Conservation (phyloP, 2,888 invertebrate species). For the Epistrophella euchroma region DNA sequence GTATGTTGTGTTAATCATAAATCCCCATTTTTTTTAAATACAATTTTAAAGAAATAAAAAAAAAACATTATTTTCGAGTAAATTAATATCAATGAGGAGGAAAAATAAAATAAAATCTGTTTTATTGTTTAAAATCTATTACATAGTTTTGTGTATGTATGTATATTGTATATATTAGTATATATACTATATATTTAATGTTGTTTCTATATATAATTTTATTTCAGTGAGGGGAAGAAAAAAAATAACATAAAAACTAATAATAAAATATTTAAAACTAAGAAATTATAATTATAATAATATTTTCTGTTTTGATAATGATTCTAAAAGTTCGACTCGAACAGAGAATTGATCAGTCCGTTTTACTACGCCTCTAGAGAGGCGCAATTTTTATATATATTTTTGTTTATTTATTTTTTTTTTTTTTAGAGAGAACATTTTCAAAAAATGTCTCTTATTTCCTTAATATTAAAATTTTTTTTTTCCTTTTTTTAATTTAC, state of each 20-base stretch:
- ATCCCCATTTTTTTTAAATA: slow-evolving; percentile 47
- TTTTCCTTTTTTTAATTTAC: slow-evolving; percentile 23
- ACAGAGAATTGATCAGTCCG: slow-evolving; percentile 77
- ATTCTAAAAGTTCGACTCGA: slow-evolving; percentile 76
- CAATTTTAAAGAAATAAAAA: slow-evolving; percentile 29
- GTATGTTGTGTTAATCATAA: slow-evolving; percentile 53
- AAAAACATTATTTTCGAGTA: slow-evolving; percentile 57
- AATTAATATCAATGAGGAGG: slow-evolving; percentile 72
- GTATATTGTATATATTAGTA: slow-evolving; percentile 47
- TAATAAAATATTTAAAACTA: slow-evolving; percentile 69
- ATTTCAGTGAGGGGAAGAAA: slow-evolving; percentile 51
- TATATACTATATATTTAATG: slow-evolving; percentile 46
- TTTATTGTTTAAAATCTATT: slow-evolving; percentile 47
- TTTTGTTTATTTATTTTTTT: slow-evolving; percentile 33
- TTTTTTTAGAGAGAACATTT: slow-evolving; percentile 55
- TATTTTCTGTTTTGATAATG: slow-evolving; percentile 71
- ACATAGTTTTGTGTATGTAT: slow-evolving; percentile 56
- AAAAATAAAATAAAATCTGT: slow-evolving; percentile 46
- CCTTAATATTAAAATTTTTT: slow-evolving; percentile 26
- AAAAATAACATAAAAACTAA: slow-evolving; percentile 62
- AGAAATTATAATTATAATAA: slow-evolving; percentile 67
- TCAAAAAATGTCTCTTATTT: slow-evolving; percentile 57
- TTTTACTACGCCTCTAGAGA: slow-evolving; percentile 76
- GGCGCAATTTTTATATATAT: slow-evolving; percentile 59
- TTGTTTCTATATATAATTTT: slow-evolving; percentile 39